Evolutionary conservation across 2,888 invertebrate genomes (phyloP).

Genomic region (Aproaerema taeniolella): DNA sequence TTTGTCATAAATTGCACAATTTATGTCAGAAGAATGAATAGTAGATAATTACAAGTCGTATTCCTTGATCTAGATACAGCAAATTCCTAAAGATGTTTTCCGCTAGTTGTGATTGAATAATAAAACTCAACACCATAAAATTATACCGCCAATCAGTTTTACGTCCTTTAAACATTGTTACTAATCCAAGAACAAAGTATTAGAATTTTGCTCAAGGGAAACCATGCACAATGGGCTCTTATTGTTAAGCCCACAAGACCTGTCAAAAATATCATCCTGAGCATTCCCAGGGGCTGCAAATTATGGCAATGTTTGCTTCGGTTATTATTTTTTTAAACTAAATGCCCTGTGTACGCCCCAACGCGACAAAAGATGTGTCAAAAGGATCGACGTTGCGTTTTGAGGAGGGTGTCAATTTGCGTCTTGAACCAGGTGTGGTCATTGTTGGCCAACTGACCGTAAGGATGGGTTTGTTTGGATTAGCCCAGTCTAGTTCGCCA

Average conservation of each 20-base stretch:
- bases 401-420: constrained; percentile 65
- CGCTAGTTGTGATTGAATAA: constrained; percentile 2
- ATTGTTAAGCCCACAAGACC: constrained; percentile 45
- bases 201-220: constrained; percentile 31
- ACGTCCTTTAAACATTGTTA: constrained; percentile 17
- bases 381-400: constrained; percentile 47
- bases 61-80: constrained; percentile 8
- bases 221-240: constrained; percentile 49
- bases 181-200: constrained; percentile 44
- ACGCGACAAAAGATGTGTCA: constrained; percentile 49
- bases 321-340: constrained; percentile 49
- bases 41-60: constrained; percentile 1
- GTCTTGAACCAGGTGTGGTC: constrained; percentile 59
- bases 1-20: too few species aligned
- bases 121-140: constrained; percentile 10
- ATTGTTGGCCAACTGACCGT: constrained; percentile 70
- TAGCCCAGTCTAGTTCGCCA: constrained; percentile 52
- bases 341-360: constrained; percentile 60
- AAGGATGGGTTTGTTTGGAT: constrained; percentile 53
- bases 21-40: constrained; percentile 2
- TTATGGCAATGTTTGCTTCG: constrained; percentile 64
- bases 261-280: constrained; percentile 65
- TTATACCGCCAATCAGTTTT: constrained; percentile 10
- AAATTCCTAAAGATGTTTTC: constrained; percentile 2
- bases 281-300: constrained; percentile 63